phyloP scores from a whole-genome alignment of 2,888 invertebrate species.

The Flexamia atlantica region DNA sequence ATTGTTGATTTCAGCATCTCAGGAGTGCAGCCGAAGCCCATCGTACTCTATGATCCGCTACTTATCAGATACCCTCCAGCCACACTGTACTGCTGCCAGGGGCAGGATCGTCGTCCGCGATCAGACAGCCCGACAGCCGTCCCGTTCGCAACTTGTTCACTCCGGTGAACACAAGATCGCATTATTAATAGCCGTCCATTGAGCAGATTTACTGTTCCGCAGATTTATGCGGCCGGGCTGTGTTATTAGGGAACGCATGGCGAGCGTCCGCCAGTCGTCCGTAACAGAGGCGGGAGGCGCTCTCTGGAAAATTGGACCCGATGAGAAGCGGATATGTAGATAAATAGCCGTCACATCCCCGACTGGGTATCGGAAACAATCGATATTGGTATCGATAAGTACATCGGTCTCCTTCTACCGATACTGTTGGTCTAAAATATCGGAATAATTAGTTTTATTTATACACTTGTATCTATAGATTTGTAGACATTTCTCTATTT shows the following conservation, averaged over 20 bases:
- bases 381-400: too few species aligned
- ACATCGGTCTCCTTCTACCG: too few species aligned
- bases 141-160: background rate
- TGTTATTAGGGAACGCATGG: slow-evolving; percentile 34
- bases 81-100: too few species aligned
- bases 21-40: too few species aligned
- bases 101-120: too few species aligned
- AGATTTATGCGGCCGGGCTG: slow-evolving; percentile 20
- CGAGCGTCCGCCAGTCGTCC: slow-evolving; percentile 20
- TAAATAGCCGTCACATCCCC: background rate
- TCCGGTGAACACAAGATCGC: background rate
- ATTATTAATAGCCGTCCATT: slow-evolving; percentile 29
- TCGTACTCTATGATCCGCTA: too few species aligned
- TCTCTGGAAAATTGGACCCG: slow-evolving; percentile 36
- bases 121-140: background rate
- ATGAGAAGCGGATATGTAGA: background rate
- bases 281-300: slow-evolving; percentile 38
- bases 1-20: too few species aligned
- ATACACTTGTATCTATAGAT: too few species aligned
- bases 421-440: too few species aligned
- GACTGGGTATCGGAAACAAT: background rate
- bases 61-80: too few species aligned
- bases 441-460: too few species aligned
- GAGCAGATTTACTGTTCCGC: background rate
- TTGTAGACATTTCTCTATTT: too few species aligned